A percentile compares a stretch with the other conserved stretches of the same genome.
phyloP scores from a whole-genome alignment of 2,888 invertebrate species.

The Drosophila anomalipes region DNA sequence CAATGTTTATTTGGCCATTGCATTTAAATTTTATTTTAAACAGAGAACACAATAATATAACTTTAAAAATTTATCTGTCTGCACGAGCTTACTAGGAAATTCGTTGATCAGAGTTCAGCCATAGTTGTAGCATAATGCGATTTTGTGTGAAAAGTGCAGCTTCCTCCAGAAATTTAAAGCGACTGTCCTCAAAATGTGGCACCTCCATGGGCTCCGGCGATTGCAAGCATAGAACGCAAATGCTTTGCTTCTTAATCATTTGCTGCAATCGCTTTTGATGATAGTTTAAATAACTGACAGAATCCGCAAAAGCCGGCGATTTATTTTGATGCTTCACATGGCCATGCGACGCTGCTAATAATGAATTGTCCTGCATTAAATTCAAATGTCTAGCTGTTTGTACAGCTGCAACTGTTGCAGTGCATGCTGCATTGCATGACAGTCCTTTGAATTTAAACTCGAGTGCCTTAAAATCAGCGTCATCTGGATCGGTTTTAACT shows the following conservation, averaged over 20 bases:
- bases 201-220: slow-evolving; percentile 37
- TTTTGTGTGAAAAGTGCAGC: slow-evolving; percentile 60
- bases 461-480: slow-evolving; percentile 40
- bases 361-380: slow-evolving; percentile 40
- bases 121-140: slow-evolving; percentile 56
- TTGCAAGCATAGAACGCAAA: slow-evolving; percentile 45
- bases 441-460: slow-evolving; percentile 41
- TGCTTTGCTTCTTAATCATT: slow-evolving; percentile 28
- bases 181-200: slow-evolving; percentile 50
- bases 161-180: slow-evolving; percentile 58
- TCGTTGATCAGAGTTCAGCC: slow-evolving; percentile 55
- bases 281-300: slow-evolving; percentile 47
- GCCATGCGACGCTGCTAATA: slow-evolving; percentile 15
- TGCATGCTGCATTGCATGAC: slow-evolving; percentile 24
- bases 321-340: slow-evolving; percentile 10
- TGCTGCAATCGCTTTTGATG: slow-evolving; percentile 52
- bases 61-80: slow-evolving; percentile 57
- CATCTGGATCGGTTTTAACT: slow-evolving; percentile 9
- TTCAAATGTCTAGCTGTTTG: slow-evolving; percentile 29
- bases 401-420: slow-evolving; percentile 15
- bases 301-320: slow-evolving; percentile 30
- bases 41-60: slow-evolving; percentile 55
- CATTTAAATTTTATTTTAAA: slow-evolving; percentile 51
- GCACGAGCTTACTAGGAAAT: slow-evolving; percentile 49
- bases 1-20: slow-evolving; percentile 31